Evolutionary conservation across 2,888 invertebrate genomes (phyloP).

Genomic region (Pandemis heparana): DNA sequence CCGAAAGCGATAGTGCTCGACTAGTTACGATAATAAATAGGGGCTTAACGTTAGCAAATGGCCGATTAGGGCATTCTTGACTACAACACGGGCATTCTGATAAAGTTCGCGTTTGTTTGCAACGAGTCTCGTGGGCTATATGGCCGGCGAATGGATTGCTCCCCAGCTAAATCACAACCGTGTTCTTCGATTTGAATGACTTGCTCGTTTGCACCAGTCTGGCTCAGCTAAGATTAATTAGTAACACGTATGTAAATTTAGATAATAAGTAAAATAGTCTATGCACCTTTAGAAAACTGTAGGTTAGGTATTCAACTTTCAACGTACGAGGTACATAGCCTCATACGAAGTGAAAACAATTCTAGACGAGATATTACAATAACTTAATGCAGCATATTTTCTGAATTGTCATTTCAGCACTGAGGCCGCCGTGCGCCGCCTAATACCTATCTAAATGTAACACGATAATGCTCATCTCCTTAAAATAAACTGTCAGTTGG

Average conservation of each 20-base stretch:
- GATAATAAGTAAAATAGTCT: not conserved
- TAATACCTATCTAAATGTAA: slow-evolving; percentile 25
- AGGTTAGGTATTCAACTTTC: too few species aligned
- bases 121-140: slow-evolving; percentile 73
- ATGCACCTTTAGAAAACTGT: not conserved
- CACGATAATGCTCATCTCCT: slow-evolving; percentile 44
- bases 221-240: slow-evolving; percentile 23
- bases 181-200: slow-evolving; percentile 46
- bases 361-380: not conserved
- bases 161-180: slow-evolving; percentile 64
- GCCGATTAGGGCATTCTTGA: slow-evolving; percentile 80
- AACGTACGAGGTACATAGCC: too few species aligned
- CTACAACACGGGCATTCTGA: slow-evolving; percentile 77
- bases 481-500: slow-evolving; percentile 33
- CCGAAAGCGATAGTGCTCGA: slow-evolving; percentile 77
- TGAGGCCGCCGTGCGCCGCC: slow-evolving; percentile 4
- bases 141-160: slow-evolving; percentile 67
- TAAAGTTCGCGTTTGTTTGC: slow-evolving; percentile 78
- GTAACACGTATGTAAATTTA: not conserved
- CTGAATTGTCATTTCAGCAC: slow-evolving; percentile 12
- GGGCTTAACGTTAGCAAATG: slow-evolving; percentile 75
- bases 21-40: slow-evolving; percentile 81
- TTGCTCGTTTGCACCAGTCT: slow-evolving; percentile 25
- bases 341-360: too few species aligned
- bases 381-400: slow-evolving; percentile 9